Evolutionary conservation across 1,140 invertebrate species (phyloP), one percentile per base, ranked within the genome.

Genomic region (Drosophila bocki): DNA sequence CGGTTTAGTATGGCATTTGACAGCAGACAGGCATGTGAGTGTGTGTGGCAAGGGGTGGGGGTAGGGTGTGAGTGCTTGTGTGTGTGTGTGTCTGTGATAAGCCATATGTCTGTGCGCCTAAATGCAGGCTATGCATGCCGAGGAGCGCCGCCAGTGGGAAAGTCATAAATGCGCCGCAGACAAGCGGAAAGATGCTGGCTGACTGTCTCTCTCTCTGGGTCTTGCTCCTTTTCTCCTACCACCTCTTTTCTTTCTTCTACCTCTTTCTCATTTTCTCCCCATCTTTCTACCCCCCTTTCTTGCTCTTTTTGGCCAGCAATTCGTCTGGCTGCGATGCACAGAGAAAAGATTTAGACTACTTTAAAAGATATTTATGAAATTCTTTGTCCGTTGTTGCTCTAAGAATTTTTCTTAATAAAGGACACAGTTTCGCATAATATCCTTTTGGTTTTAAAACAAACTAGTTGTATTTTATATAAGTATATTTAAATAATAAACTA

Each of bases 1-100:
- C 83, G 83, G 83, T 87, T 87, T 87, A 87, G 83, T 88, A 87
- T 80, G 83, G 83, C 83, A 87, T 87, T 87, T 87, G 83, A 87
- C 83, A 87, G 83, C 78, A 82, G 62, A 48, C 62, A 59, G 35
- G 33, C 61, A 68, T 58, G 44, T 57, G 58, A 58, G 63, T 37
- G 72, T 47, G 41, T 72, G n/a, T 45, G 63, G 17, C 3, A 22
- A 2, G 54, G 42, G 60, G 42, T 37, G 32, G 19, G 65, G 45
- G 54, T 64, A 37, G 62, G 48, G 37, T 48, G 59, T 51, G 35
- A 50, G 26, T n/a, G 26, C 26, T 3, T 26, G 37, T 75, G 68
- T 41, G 58, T 58, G 54, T 84, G 68, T 50, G 68, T 77, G 81
- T 69, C 63, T 72, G 72, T 85, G 82, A 85, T 85, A 85, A 85